phyloP scores from a whole-genome alignment of 2,888 invertebrate genomes.

The Thereva unica region DNA sequence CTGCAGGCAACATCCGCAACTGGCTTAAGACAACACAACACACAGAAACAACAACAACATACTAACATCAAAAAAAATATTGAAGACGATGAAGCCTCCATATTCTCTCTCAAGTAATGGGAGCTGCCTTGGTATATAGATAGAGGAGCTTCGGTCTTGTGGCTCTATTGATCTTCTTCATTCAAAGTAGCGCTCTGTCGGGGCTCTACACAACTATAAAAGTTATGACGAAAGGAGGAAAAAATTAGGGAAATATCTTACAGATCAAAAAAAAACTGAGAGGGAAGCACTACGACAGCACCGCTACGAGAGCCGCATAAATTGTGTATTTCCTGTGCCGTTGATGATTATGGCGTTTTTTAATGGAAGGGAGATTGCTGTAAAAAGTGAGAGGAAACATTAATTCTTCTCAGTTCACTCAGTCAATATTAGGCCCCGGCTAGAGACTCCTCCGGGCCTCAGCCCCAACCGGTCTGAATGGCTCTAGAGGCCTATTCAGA shows the following conservation, averaged over 20 bases:
- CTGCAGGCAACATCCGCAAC: slow-evolving; percentile 29
- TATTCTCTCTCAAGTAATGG: too few relatives aligned
- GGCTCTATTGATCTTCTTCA: too few relatives aligned
- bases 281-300: slow-evolving; percentile 1
- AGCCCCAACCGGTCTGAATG: slow-evolving; percentile 22
- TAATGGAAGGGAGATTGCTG: slow-evolving; percentile 29
- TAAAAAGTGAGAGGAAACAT: slow-evolving; percentile 37
- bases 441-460: slow-evolving; percentile 20
- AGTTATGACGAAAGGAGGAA: too few relatives aligned
- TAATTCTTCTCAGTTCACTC: slow-evolving; percentile 30
- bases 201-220: too few relatives aligned
- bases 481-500: slow-evolving; percentile 19
- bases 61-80: too few relatives aligned
- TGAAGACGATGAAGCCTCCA: too few relatives aligned
- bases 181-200: too few relatives aligned
- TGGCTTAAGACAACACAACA: too few relatives aligned
- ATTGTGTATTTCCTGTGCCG: slow-evolving; percentile 36
- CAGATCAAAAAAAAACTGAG: slow-evolving; percentile 1
- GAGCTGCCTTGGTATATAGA: too few relatives aligned
- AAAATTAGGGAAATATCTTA: too few relatives aligned
- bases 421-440: slow-evolving; percentile 19
- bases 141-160: too few relatives aligned
- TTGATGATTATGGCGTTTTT: slow-evolving; percentile 32
- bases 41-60: too few relatives aligned
- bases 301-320: slow-evolving; percentile 32